A percentile compares a stretch with the other conserved stretches of the same genome.
phyloP scores from a whole-genome alignment of 2,888 invertebrate genomes.

The Philereme transversata region DNA sequence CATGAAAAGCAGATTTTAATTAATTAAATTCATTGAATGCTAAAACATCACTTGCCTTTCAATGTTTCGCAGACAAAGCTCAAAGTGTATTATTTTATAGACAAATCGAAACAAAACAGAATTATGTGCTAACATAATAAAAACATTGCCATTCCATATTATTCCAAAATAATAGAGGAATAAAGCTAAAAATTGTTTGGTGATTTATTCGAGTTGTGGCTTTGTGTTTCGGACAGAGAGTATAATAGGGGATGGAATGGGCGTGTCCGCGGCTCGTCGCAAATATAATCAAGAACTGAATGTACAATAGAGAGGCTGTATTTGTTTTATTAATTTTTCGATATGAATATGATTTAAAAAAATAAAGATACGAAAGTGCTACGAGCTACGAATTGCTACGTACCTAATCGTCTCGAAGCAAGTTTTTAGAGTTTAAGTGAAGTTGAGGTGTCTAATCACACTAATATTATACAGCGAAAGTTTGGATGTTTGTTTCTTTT shows the following conservation, averaged over 20 bases:
- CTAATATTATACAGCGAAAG: no score
- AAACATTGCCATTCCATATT: slow-evolving; percentile 22
- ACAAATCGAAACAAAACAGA: slow-evolving; percentile 68
- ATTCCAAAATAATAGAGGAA: not conserved
- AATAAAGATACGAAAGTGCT: not conserved
- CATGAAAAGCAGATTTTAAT: slow-evolving; percentile 70
- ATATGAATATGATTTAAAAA: not conserved
- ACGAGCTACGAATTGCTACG: no score
- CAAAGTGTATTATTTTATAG: slow-evolving; percentile 83
- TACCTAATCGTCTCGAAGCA: no score
- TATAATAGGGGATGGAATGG: slow-evolving; percentile 81
- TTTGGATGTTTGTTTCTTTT: no score
- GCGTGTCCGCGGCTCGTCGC: slow-evolving; percentile 79
- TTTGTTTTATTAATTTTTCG: slow-evolving; percentile 2
- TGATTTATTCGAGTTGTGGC: slow-evolving; percentile 45
- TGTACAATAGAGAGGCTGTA: slow-evolving; percentile 45
- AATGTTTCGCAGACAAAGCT: slow-evolving; percentile 78
- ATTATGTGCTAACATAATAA: slow-evolving; percentile 61
- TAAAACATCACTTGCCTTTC: slow-evolving; percentile 78
- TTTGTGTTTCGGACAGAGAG: slow-evolving; percentile 50
- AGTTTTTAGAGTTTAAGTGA: no score
- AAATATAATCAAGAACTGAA: slow-evolving; percentile 80
- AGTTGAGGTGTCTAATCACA: no score
- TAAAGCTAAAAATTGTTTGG: slow-evolving; percentile 46
- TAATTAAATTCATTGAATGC: slow-evolving; percentile 78